Conservation (phyloP, 2,888 invertebrate genomes). For the Dysmachus trigonus region DNA sequence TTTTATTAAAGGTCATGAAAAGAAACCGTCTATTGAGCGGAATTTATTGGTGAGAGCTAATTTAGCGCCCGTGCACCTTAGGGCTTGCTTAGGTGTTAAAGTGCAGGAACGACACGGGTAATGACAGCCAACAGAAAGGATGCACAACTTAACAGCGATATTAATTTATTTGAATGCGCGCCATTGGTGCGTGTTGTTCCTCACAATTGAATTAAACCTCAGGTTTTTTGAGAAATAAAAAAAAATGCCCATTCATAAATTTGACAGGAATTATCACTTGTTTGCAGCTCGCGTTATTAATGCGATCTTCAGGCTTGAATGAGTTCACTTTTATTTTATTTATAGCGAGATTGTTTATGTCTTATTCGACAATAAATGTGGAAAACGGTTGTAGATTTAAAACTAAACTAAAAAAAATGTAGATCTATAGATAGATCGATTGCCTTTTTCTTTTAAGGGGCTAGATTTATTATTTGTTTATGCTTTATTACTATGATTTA, state of each 20-base stretch:
- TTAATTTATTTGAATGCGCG: background rate
- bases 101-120: background rate
- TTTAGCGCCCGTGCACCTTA: background rate
- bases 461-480: background rate
- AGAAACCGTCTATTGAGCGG: background rate
- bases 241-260: background rate
- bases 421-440: background rate
- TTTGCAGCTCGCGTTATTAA: background rate
- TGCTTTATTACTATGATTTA: too few species aligned
- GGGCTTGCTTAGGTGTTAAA: conserved; percentile 1
- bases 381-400: background rate
- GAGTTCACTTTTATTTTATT: background rate
- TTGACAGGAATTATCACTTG: background rate
- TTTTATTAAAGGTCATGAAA: conserved; percentile 37
- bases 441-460: background rate
- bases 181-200: background rate
- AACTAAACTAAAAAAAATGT: too few species aligned
- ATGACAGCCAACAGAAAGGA: background rate
- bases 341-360: background rate
- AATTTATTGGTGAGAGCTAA: conserved; percentile 16
- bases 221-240: background rate
- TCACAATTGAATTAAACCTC: background rate
- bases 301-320: background rate
- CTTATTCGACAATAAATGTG: background rate
- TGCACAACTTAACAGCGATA: background rate